Percentiles rank a stretch among this genome's conserved stretches.
phyloP scores from a whole-genome alignment of 1,140 invertebrate species.

The Spodoptera frugiperda region DNA sequence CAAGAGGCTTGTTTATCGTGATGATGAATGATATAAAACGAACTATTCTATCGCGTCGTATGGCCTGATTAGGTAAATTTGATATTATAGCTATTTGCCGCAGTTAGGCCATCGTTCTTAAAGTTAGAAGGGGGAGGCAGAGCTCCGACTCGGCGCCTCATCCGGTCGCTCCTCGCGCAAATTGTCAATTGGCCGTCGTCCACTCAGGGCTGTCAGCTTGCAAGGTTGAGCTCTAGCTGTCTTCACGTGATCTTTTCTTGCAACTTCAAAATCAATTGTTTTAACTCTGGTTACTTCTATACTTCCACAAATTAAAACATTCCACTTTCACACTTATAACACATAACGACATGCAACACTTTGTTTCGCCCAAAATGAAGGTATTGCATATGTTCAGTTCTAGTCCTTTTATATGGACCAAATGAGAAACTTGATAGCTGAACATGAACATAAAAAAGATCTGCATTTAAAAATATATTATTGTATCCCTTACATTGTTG shows the following conservation, averaged over 20 bases:
- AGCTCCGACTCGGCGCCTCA: constrained; percentile 70
- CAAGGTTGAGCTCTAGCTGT: constrained; percentile 57
- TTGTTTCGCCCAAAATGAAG: neutral
- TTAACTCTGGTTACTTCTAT: neutral
- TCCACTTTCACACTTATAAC: neutral
- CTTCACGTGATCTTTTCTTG: constrained; percentile 56
- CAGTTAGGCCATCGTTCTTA: constrained; percentile 64
- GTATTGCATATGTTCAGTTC: too few species aligned
- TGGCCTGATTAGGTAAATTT: constrained; percentile 57
- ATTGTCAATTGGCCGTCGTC: constrained; percentile 76
- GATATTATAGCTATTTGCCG: constrained; percentile 53
- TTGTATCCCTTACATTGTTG: constrained; percentile 8
- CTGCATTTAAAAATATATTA: neutral
- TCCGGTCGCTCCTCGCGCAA: constrained; percentile 74
- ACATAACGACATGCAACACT: neutral
- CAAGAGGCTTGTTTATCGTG: constrained; percentile 9
- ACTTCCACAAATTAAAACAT: neutral
- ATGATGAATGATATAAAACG: constrained; percentile 2
- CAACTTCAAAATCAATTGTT: constrained; percentile 39
- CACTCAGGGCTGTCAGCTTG: constrained; percentile 64
- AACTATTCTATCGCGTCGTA: constrained; percentile 20
- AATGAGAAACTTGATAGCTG: too few species aligned
- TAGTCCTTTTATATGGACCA: too few species aligned
- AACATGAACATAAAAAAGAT: neutral
- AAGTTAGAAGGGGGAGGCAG: constrained; percentile 75